Conservation (phyloP, 1,140 invertebrate genomes). For the Potamilus streckersoni region DNA sequence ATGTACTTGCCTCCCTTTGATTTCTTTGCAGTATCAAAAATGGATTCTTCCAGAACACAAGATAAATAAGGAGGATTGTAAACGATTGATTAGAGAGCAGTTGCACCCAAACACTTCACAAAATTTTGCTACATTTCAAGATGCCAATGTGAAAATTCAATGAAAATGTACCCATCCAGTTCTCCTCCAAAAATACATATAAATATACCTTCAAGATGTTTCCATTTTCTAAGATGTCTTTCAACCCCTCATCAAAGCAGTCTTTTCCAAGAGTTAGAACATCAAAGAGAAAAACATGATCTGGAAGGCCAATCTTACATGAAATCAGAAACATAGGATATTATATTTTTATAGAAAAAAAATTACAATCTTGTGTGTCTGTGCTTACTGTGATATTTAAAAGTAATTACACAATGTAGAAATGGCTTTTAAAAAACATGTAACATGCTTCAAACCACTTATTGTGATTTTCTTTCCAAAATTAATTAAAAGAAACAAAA, state of each 20-base stretch:
- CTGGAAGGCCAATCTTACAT: constrained; percentile 38
- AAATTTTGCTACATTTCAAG: no score
- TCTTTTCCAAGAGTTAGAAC: constrained; percentile 35
- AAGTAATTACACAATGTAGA: neutral
- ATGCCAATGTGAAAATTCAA: no score
- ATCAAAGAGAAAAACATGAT: constrained; percentile 52
- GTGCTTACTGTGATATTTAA: neutral
- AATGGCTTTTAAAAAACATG: neutral
- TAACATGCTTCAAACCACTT: neutral
- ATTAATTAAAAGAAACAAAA: no score
- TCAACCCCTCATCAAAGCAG: constrained; percentile 44
- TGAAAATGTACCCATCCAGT: neutral
- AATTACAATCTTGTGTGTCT: neutral
- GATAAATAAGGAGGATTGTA: no score
- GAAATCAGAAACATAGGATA: neutral
- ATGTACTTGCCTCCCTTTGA: no score
- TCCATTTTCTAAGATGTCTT: constrained; percentile 37
- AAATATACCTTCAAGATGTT: constrained; percentile 43
- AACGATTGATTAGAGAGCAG: no score
- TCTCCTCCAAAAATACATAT: neutral
- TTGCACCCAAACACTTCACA: no score
- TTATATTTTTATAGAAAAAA: neutral
- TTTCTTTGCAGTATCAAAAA: no score
- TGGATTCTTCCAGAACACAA: no score
- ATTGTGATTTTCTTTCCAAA: neutral